These are phyloP conservation scores for Patella caerulea DNA, from an alignment of 2,888 invertebrate species.

Conservation along the genomic window DNA sequence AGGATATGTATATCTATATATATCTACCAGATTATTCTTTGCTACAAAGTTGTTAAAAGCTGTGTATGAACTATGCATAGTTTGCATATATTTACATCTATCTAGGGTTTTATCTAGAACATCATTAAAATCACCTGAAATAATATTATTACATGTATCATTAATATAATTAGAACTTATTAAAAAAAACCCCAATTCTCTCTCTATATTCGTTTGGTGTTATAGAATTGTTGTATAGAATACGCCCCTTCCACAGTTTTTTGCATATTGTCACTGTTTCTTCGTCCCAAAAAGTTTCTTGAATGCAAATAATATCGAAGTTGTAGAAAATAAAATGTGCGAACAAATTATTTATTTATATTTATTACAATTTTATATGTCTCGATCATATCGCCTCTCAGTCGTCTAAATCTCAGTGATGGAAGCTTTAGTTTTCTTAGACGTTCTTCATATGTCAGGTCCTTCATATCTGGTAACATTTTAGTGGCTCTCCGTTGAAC, in stretches of 20 bases:
- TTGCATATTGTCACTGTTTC: neutral
- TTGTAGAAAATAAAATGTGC: neutral
- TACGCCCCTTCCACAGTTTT: neutral
- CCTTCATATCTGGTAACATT: too few species aligned
- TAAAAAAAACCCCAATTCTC: neutral
- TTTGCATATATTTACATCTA: constrained; percentile 1
- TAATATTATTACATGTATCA: neutral
- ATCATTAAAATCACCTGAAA: neutral
- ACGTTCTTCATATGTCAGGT: too few species aligned
- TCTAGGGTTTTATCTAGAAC: neutral
- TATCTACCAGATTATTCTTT: neutral
- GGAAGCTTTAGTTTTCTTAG: too few species aligned
- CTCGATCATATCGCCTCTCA: too few species aligned
- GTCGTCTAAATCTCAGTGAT: too few species aligned
- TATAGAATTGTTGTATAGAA: neutral
- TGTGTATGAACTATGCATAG: neutral
- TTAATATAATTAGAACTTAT: neutral
- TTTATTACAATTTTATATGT: too few species aligned
- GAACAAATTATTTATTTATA: neutral
- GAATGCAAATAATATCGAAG: neutral
- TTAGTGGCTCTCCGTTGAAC: too few species aligned
- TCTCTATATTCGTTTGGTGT: neutral
- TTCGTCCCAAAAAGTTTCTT: neutral
- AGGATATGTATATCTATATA: neutral
- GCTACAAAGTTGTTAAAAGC: neutral